Evolutionary conservation across 2,797 vertebrate genomes (phyloP).

Genomic region (Synanceia verrucosa): DNA sequence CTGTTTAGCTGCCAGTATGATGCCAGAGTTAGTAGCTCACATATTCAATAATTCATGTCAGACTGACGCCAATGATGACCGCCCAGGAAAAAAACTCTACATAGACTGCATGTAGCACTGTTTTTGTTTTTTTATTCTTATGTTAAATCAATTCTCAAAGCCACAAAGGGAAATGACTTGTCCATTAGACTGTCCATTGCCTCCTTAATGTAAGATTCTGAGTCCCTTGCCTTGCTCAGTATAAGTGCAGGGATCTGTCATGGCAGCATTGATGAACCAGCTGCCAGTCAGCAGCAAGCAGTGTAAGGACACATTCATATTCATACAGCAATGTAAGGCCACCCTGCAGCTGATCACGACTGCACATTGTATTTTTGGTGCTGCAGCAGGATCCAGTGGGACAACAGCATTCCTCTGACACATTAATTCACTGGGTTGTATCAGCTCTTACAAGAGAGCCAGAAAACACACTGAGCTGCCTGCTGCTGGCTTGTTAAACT

Average conservation of each 20-base stretch:
- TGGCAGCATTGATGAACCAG: too few species aligned
- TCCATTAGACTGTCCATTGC: not conserved
- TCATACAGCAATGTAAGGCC: not conserved
- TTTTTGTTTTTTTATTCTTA: not conserved
- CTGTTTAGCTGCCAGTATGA: not conserved
- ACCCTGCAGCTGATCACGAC: not conserved
- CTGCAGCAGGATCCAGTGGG: conserved; percentile 6
- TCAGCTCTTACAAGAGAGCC: not conserved
- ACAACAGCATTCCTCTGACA: conserved; percentile 54
- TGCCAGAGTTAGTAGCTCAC: not conserved
- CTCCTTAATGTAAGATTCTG: not conserved
- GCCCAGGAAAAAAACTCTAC: not conserved
- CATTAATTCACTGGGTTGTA: conserved; percentile 39
- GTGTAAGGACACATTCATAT: not conserved
- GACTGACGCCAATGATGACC: not conserved
- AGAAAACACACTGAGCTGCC: not conserved
- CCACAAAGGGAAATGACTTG: not conserved
- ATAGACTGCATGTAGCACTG: not conserved
- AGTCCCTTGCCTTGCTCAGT: not conserved
- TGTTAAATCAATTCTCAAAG: not conserved
- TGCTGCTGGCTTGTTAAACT: not conserved
- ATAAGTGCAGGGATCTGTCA: not conserved
- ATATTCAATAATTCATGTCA: conserved; percentile 6
- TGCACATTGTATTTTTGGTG: not conserved
- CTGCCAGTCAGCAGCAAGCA: not conserved